Conservation (phyloP, 2,113 vertebrate species). For the Ictalurus furcatus region DNA sequence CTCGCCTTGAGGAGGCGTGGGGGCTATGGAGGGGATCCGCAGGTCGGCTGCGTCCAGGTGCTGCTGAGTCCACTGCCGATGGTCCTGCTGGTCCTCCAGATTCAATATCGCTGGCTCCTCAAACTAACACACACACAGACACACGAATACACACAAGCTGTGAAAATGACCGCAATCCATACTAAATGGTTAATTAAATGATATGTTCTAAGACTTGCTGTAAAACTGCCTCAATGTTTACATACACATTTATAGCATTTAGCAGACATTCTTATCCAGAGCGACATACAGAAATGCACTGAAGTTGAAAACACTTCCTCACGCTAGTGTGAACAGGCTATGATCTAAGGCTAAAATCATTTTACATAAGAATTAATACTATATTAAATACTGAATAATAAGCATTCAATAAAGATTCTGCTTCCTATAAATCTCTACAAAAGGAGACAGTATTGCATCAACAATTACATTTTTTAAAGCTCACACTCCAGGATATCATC, state of each 20-base stretch:
- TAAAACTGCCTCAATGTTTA: neutral
- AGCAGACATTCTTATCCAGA: neutral
- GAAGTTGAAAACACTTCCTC: neutral
- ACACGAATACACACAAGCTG: neutral
- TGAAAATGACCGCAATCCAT: neutral
- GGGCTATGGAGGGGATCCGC: slow-evolving; percentile 89
- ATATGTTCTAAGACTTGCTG: neutral
- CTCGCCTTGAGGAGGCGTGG: slow-evolving; percentile 94
- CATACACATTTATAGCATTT: neutral
- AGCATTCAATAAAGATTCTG: neutral
- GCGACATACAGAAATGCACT: neutral
- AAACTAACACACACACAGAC: slow-evolving; percentile 68
- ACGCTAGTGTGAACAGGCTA: neutral
- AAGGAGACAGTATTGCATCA: neutral
- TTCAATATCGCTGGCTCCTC: slow-evolving; percentile 89
- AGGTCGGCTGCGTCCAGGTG: slow-evolving; percentile 95
- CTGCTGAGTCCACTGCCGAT: slow-evolving; percentile 97
- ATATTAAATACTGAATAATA: neutral
- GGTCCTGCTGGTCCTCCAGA: slow-evolving; percentile 85
- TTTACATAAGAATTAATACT: neutral
- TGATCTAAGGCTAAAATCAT: neutral
- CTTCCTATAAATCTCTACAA: neutral
- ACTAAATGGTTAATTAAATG: neutral
- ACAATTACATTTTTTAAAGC: neutral
- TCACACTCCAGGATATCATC: neutral